Conservation (phyloP, 2,797 vertebrate species). For the Acrossocheilus wenchowensis region DNA sequence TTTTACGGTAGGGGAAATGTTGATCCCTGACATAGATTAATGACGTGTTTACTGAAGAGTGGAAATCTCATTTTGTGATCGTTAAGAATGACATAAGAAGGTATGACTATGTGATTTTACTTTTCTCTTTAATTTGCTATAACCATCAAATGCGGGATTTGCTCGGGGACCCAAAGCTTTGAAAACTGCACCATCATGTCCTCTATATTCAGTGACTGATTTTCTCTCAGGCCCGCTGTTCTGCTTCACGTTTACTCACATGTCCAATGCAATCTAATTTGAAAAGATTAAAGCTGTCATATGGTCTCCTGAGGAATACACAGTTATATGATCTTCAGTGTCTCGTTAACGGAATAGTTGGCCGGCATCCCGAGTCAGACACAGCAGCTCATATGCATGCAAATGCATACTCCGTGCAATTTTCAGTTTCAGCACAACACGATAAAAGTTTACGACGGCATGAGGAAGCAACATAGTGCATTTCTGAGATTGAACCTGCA, state of each 20-base stretch:
- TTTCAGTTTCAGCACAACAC: conserved; percentile 48
- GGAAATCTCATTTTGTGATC: background rate
- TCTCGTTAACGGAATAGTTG: conserved; percentile 30
- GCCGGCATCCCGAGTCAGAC: background rate
- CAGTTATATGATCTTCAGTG: conserved; percentile 10
- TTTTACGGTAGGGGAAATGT: conserved; percentile 5
- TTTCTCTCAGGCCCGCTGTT: conserved; percentile 1
- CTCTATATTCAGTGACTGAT: background rate
- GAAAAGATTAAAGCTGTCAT: conserved; percentile 29
- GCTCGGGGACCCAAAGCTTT: background rate
- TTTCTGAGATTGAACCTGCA: conserved; percentile 65
- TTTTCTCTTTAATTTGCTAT: background rate
- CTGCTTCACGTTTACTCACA: conserved; percentile 11
- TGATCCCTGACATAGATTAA: conserved; percentile 33
- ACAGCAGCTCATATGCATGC: background rate
- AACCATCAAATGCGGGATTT: background rate
- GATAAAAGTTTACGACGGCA: conserved; percentile 59
- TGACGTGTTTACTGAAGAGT: conserved; percentile 31
- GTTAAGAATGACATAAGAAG: background rate
- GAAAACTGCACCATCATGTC: conserved; percentile 39
- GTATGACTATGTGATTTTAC: conserved; percentile 31
- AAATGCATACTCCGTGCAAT: conserved; percentile 10
- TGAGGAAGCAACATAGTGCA: conserved; percentile 60
- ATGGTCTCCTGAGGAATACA: conserved; percentile 7
- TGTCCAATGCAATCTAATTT: conserved; percentile 2